Base-by-base conservation (phyloP, 2,113 vertebrate genomes). In the Scophthalmus maximus region DNA sequence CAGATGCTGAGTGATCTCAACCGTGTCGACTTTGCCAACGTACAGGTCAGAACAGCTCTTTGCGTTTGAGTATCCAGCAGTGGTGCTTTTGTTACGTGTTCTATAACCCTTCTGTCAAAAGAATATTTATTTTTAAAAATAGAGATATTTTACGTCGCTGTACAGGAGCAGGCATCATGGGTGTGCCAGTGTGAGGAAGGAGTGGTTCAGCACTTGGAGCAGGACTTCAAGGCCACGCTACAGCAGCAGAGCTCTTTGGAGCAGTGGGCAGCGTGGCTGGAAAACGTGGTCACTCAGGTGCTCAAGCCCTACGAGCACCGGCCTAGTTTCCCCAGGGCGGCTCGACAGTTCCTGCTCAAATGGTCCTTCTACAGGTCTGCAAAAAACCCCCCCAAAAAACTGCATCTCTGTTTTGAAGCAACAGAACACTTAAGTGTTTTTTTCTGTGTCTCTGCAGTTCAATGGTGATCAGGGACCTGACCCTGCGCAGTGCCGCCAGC, bases 1-100 rank as follows among this genome's bases (percentile, higher is more conserved):
- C 98, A 99, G 94, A 99, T 99, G 98, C 97, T 99, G 71, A 98
- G 95, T 18, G 98, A 99, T 87, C 97, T 99, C 87, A 99, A 99
- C 87, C 95, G 98, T 0, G 98, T 99, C 6, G 98, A 99, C 91
- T 99, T 99, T 0, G 96, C 97, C 81, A 99, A 99, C 0, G 98
- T 99, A 60, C 98, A 99, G 96, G 98, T 99, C 61, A 76, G 83
- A 68, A 32, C 51, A 55, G 49, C 3, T 52, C 23, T 22, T 9
- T 62, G 38, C 71, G 25, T 56, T 44, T 25, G 6, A n/a, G 23
- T 57, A 5, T 25, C 9, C 60, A 46, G 18, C 7, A 0, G 25
- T 36, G 36, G 5, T 8, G 30, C 14, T 70, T 32, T 36, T 51
- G 26, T 62, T 4, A 30, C 20, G 18, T 17, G 2, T 32, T 2